Evolutionary conservation across 1,140 invertebrate genomes (phyloP).

Genomic region (Drosophila miranda): DNA sequence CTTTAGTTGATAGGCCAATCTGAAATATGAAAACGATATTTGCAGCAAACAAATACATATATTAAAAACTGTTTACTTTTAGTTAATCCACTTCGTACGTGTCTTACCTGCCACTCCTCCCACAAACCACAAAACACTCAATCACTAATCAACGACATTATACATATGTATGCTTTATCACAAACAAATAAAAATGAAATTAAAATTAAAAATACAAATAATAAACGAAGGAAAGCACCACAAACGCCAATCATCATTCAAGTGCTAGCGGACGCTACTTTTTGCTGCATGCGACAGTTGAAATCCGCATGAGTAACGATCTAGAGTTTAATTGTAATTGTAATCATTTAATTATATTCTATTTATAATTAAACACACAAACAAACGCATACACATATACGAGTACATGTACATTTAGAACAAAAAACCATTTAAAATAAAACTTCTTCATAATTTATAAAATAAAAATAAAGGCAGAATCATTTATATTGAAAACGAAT

Average conservation of each 20-base stretch:
- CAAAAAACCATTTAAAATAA: conserved; percentile 62
- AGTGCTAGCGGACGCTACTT: conserved; percentile 54
- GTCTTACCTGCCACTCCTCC: conserved; percentile 58
- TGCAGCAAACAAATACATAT: conserved; percentile 21
- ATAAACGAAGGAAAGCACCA: conserved; percentile 23
- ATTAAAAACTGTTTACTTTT: conserved; percentile 50
- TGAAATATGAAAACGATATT: conserved; percentile 38
- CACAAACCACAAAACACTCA: conserved; percentile 5
- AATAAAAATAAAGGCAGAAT: conserved; percentile 29
- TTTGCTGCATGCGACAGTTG: conserved; percentile 47
- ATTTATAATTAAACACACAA: conserved; percentile 35
- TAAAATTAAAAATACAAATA: conserved; percentile 3
- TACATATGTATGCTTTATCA: conserved; percentile 56
- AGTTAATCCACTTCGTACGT: conserved; percentile 68
- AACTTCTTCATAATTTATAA: conserved; percentile 69
- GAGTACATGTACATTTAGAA: conserved; percentile 72
- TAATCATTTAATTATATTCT: conserved; percentile 69
- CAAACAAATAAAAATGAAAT: conserved; percentile 27
- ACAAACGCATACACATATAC: conserved; percentile 42
- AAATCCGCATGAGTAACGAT: conserved; percentile 69
- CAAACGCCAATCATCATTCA: conserved; percentile 36
- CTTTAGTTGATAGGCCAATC: conserved; percentile 54
- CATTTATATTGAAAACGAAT: conserved; percentile 6
- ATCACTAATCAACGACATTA: conserved; percentile 70
- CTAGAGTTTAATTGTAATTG: conserved; percentile 72